phyloP scores from a whole-genome alignment of 2,113 vertebrate species.

The Ophthalmolycus amberensis region DNA sequence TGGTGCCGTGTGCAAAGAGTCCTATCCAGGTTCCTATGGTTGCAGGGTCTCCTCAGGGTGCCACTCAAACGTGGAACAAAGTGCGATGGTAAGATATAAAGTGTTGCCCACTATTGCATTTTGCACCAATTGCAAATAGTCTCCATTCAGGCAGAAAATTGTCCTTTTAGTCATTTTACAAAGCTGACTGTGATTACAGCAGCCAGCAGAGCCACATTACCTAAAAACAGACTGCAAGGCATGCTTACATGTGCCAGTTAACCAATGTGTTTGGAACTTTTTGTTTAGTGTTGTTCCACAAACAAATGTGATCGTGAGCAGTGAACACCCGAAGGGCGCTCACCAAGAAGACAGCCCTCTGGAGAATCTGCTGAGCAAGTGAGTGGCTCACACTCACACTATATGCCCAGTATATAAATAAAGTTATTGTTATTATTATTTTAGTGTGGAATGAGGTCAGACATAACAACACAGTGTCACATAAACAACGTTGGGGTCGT shows the following conservation, averaged over 20 bases:
- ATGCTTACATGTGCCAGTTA: slow-evolving; percentile 3
- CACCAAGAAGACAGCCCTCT: slow-evolving; percentile 90
- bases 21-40: slow-evolving; percentile 98
- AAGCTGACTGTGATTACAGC: neutral
- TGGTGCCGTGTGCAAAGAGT: slow-evolving; percentile 92
- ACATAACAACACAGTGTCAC: neutral
- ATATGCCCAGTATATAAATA: neutral
- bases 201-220: neutral
- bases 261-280: slow-evolving; percentile 43
- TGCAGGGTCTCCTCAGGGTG: slow-evolving; percentile 96
- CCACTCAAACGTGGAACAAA: slow-evolving; percentile 99
- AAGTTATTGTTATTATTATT: too few relatives aligned
- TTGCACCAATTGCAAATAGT: too few relatives aligned
- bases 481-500: neutral
- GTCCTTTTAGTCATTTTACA: slow-evolving; percentile 3
- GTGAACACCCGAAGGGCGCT: slow-evolving; percentile 89
- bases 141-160: neutral
- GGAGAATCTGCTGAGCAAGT: slow-evolving; percentile 98
- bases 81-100: slow-evolving; percentile 90
- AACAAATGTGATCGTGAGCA: slow-evolving; percentile 97
- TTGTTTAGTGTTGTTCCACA: slow-evolving; percentile 92
- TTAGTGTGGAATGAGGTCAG: neutral
- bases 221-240: neutral
- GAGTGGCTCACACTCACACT: slow-evolving; percentile 65
- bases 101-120: neutral